A percentile compares a stretch with the other conserved stretches of the same genome.
Conservation (phyloP, 2,888 invertebrate genomes). For the Dryadula phaetusa region DNA sequence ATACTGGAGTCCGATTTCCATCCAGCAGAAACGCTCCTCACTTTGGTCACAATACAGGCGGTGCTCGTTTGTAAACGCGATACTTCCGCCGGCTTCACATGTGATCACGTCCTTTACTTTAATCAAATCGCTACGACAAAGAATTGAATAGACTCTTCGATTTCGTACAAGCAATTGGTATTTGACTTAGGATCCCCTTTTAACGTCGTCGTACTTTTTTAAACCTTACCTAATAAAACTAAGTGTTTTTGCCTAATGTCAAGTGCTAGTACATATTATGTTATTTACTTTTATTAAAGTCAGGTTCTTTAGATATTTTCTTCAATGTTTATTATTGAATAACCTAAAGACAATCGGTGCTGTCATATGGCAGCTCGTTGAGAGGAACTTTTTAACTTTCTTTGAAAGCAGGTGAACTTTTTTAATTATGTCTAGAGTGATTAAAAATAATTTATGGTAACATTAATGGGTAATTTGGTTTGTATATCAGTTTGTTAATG, state of each 20-base stretch:
- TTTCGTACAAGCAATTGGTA: constrained; percentile 77
- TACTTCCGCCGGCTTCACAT: constrained; percentile 81
- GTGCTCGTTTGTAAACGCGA: constrained; percentile 82
- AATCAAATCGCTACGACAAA: constrained; percentile 82
- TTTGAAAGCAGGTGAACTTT: too few relatives aligned
- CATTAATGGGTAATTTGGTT: not conserved
- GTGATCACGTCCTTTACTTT: constrained; percentile 80
- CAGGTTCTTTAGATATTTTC: not conserved
- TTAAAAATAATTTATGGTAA: not conserved
- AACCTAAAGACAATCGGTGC: too few relatives aligned
- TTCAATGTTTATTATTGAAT: not conserved
- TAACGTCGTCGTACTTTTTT: constrained; percentile 71
- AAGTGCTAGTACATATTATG: constrained; percentile 21
- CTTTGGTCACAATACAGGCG: constrained; percentile 71
- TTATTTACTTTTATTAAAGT: not conserved
- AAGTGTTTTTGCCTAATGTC: constrained; percentile 52
- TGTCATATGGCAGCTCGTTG: too few relatives aligned
- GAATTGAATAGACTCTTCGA: constrained; percentile 80
- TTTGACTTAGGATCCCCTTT: constrained; percentile 74
- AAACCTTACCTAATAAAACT: constrained; percentile 57
- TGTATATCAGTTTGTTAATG: too few relatives aligned
- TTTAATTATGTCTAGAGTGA: too few relatives aligned
- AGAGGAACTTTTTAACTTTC: too few relatives aligned
- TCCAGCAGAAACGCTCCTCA: constrained; percentile 50
- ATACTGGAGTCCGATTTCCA: constrained; percentile 28